Percentiles rank a stretch among this genome's conserved stretches.
Evolutionary conservation across 1,140 invertebrate genomes (phyloP).

Genomic region (Drosophila erecta): DNA sequence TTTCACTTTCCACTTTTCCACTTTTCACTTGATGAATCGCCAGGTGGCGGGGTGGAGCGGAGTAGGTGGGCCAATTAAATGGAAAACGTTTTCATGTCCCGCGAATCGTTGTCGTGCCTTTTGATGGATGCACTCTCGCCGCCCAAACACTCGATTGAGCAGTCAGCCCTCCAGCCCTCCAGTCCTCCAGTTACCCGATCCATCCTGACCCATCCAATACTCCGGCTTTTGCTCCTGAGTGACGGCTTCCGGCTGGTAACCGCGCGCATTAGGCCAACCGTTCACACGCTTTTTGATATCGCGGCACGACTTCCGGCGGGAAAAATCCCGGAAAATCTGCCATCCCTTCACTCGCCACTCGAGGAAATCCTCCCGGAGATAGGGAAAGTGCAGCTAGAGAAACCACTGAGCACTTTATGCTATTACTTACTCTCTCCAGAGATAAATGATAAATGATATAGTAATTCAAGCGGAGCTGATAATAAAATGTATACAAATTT

Average conservation of each 20-base stretch:
- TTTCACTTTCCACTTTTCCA: constrained; percentile 41
- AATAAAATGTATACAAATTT: no score
- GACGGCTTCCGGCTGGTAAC: constrained; percentile 22
- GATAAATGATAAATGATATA: no score
- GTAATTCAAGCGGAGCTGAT: no score
- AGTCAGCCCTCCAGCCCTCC: constrained; percentile 14
- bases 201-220: background rate
- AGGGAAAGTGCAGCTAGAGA: background rate
- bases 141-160: constrained; percentile 52
- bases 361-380: constrained; percentile 5
- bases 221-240: constrained; percentile 7
- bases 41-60: background rate
- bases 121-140: constrained; percentile 66
- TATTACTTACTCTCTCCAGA: no score
- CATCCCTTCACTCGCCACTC: constrained; percentile 2
- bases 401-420: background rate
- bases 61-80: constrained; percentile 59
- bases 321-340: constrained; percentile 28
- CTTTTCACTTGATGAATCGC: constrained; percentile 62
- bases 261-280: constrained; percentile 8
- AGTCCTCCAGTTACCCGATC: background rate
- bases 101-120: constrained; percentile 56
- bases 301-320: constrained; percentile 40
- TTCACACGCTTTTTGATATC: constrained; percentile 47
- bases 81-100: constrained; percentile 68